A percentile compares a stretch with the other conserved stretches of the same genome.
Conservation (phyloP, 1,140 invertebrate genomes). For the Drosophila mauritiana region DNA sequence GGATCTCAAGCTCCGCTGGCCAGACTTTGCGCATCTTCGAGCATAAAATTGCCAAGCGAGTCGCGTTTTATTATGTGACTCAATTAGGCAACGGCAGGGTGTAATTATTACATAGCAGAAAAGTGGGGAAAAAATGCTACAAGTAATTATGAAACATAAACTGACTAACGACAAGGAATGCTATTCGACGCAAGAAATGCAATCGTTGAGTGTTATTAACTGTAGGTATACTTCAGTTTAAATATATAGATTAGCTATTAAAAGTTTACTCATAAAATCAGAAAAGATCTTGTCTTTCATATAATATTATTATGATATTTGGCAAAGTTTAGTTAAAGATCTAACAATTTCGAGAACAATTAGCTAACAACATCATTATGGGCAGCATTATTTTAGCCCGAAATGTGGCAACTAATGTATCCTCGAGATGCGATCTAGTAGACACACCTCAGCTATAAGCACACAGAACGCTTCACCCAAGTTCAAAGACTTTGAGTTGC, state of each 20-base stretch:
- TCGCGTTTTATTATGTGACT: constrained; percentile 58
- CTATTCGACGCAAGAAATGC: no score
- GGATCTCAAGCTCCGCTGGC: constrained; percentile 2
- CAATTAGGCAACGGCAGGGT: constrained; percentile 49
- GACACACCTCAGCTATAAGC: constrained; percentile 39
- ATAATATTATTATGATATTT: no score
- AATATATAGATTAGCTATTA: no score
- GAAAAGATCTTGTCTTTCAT: no score
- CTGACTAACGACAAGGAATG: constrained; percentile 1
- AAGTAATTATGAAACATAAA: constrained; percentile 20
- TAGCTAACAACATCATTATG: no score
- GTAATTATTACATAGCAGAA: constrained; percentile 31
- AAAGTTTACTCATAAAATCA: no score
- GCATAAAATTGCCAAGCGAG: constrained; percentile 54
- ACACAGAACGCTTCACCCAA: constrained; percentile 26
- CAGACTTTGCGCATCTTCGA: constrained; percentile 39
- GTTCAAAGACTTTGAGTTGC: constrained; percentile 40
- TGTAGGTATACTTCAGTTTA: no score
- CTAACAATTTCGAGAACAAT: no score
- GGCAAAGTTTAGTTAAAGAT: no score
- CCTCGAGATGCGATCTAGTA: constrained; percentile 26
- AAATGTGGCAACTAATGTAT: not conserved
- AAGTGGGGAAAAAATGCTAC: constrained; percentile 3
- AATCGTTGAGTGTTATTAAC: no score
- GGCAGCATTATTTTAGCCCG: no score